Evolutionary conservation across 1,140 invertebrate genomes (phyloP).

Genomic region (Muscidifurax raptorellus): DNA sequence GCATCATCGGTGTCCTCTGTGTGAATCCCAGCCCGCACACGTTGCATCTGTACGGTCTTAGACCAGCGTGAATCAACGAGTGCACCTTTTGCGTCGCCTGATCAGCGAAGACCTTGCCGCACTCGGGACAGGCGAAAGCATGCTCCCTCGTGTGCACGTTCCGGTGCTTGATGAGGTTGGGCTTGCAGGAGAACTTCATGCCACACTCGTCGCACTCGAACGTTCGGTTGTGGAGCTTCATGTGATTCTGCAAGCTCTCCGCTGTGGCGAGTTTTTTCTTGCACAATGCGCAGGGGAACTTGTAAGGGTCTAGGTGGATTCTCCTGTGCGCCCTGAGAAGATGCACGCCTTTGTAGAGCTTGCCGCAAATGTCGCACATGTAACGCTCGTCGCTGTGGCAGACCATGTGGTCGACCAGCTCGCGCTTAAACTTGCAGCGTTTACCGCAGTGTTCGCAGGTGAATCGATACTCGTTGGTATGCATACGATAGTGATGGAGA

Average conservation of each 20-base stretch:
- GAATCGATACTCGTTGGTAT: slow-evolving; percentile 18
- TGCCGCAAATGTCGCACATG: slow-evolving; percentile 79
- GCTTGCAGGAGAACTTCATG: slow-evolving; percentile 77
- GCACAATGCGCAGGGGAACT: slow-evolving; percentile 70
- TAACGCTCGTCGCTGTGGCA: slow-evolving; percentile 85
- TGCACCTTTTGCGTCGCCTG: slow-evolving; percentile 54
- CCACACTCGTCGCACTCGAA: slow-evolving; percentile 84
- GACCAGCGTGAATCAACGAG: slow-evolving; percentile 63
- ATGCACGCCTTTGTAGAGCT: slow-evolving; percentile 75
- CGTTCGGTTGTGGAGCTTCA: slow-evolving; percentile 70
- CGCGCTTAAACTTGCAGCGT: slow-evolving; percentile 74
- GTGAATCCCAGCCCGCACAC: slow-evolving; percentile 69
- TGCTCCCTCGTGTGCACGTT: slow-evolving; percentile 71
- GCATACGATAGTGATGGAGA: slow-evolving; percentile 7
- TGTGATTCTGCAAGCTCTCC: slow-evolving; percentile 72
- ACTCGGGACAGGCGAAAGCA: slow-evolving; percentile 71
- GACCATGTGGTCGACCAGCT: slow-evolving; percentile 76
- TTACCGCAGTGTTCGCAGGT: slow-evolving; percentile 80
- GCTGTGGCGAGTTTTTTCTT: slow-evolving; percentile 71
- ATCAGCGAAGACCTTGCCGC: slow-evolving; percentile 69
- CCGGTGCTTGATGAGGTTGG: slow-evolving; percentile 61
- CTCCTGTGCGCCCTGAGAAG: slow-evolving; percentile 73
- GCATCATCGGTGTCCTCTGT: slow-evolving; percentile 61
- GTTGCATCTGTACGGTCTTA: slow-evolving; percentile 73
- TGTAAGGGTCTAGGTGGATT: slow-evolving; percentile 71